A percentile compares a stretch with the other conserved stretches of the same genome.
phyloP scores from a whole-genome alignment of 2,888 invertebrate genomes.

The Heliconius sara region DNA sequence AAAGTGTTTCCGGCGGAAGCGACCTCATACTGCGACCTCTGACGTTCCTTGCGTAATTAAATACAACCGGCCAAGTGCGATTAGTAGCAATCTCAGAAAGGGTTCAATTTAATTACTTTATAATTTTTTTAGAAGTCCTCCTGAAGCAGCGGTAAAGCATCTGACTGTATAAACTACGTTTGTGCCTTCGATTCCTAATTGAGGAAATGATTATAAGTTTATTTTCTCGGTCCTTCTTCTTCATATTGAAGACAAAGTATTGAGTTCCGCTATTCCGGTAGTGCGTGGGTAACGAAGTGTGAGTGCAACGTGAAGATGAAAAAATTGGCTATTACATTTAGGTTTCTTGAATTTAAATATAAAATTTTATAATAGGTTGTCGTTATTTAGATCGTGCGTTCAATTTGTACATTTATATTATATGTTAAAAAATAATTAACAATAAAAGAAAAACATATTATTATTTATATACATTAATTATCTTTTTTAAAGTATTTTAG shows the following conservation, averaged over 20 bases:
- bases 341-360: not conserved
- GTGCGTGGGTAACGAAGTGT: too few species aligned
- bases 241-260: too few species aligned
- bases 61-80: conserved; percentile 33
- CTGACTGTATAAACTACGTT: too few species aligned
- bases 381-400: not conserved
- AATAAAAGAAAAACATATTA: not conserved
- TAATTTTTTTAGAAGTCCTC: too few species aligned
- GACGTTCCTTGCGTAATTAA: conserved; percentile 46
- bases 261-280: too few species aligned
- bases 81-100: not conserved
- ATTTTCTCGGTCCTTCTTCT: too few species aligned
- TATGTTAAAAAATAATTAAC: not conserved
- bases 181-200: too few species aligned
- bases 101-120: not conserved
- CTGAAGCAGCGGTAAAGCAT: too few species aligned
- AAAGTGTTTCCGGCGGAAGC: conserved; percentile 45
- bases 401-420: not conserved
- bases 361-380: not conserved
- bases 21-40: conserved; percentile 46
- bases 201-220: too few species aligned
- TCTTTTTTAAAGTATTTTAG: not conserved
- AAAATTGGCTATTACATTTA: too few species aligned
- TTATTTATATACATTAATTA: not conserved
- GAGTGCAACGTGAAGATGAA: too few species aligned